Evolutionary conservation across 2,113 vertebrate species (phyloP).

Genomic region (Toxotes chatareus): DNA sequence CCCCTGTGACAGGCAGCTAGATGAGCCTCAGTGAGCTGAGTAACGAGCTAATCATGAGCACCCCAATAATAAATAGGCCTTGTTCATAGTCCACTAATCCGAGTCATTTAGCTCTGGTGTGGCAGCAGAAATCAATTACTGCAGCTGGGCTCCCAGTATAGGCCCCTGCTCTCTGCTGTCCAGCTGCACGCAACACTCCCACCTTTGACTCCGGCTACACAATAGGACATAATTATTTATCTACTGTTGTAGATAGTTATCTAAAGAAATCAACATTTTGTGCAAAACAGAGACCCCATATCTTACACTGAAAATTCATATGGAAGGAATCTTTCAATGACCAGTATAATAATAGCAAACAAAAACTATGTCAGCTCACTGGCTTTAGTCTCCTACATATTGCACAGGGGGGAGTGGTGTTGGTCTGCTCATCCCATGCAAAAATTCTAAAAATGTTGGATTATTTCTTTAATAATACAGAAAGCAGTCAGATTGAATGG

Average conservation of each 20-base stretch:
- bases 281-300: not conserved
- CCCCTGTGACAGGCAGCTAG: slow-evolving; percentile 51
- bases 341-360: not conserved
- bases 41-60: slow-evolving; percentile 79
- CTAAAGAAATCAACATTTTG: not conserved
- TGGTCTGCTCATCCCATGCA: no score
- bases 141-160: slow-evolving; percentile 62
- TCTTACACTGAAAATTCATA: not conserved
- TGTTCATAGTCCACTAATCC: slow-evolving; percentile 79
- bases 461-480: no score
- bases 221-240: not conserved
- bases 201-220: slow-evolving; percentile 18
- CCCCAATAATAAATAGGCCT: slow-evolving; percentile 77
- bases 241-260: not conserved
- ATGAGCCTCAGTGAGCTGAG: slow-evolving; percentile 72
- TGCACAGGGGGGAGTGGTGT: no score
- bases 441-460: no score
- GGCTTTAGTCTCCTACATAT: no score
- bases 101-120: slow-evolving; percentile 67
- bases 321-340: not conserved
- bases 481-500: no score
- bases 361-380: not conserved
- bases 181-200: slow-evolving; percentile 34
- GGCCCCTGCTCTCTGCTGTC: slow-evolving; percentile 22
- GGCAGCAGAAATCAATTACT: slow-evolving; percentile 76